Conservation (phyloP, 2,113 vertebrate species). For the Synodontis membranacea region DNA sequence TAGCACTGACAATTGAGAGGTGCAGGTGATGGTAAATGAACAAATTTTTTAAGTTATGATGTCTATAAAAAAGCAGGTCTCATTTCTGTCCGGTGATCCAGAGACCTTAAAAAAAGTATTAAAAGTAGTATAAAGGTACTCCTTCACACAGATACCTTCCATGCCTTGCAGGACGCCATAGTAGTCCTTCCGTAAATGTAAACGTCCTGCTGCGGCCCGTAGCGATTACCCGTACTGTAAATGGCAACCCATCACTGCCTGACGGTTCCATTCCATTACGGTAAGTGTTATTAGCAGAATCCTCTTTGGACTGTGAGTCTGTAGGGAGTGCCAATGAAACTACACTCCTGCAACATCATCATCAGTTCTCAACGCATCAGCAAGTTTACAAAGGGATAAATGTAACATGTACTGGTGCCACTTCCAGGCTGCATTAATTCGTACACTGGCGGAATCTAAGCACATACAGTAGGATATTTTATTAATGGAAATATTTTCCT, state of each 20-base stretch:
- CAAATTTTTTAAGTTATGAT: too few relatives aligned
- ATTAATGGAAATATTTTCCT: neutral
- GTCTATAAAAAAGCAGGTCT: neutral
- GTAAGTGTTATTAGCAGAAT: conserved; percentile 36
- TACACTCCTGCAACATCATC: conserved; percentile 16
- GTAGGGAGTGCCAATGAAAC: conserved; percentile 12
- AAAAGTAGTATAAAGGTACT: neutral
- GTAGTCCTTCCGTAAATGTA: neutral
- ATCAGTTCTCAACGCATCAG: conserved; percentile 24
- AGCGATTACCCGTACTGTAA: conserved; percentile 22
- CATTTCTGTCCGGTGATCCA: neutral
- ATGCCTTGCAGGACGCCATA: neutral
- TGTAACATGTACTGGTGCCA: neutral
- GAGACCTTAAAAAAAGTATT: neutral
- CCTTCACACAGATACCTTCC: neutral
- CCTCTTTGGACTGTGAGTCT: conserved; percentile 7
- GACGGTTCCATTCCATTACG: conserved; percentile 27
- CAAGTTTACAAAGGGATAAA: conserved; percentile 15
- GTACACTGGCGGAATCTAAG: neutral
- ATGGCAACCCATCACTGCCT: conserved; percentile 14
- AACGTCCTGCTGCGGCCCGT: conserved; percentile 7
- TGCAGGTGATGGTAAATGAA: neutral
- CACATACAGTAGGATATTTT: neutral
- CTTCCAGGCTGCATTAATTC: neutral
- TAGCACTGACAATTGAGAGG: neutral